A percentile compares a stretch with the other conserved stretches of the same genome.
Conservation (phyloP, 1,140 invertebrate species). For the Drosophila ficusphila region DNA sequence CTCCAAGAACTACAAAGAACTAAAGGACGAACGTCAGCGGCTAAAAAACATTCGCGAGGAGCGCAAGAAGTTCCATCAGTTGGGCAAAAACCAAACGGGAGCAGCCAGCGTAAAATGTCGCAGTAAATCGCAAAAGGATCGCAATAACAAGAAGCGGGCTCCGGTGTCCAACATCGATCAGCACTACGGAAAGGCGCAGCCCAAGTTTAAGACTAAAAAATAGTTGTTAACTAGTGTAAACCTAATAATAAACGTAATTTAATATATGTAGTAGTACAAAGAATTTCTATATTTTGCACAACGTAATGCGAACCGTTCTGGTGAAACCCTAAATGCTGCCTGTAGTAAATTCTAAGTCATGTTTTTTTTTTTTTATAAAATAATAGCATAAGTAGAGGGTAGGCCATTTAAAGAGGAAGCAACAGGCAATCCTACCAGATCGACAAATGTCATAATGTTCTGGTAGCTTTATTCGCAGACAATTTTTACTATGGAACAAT, state of each 20-base stretch:
- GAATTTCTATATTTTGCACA: no score
- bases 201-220: constrained; percentile 75
- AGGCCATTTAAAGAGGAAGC: no score
- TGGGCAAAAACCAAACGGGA: constrained; percentile 85
- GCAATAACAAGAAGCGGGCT: constrained; percentile 78
- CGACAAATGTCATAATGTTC: no score
- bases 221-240: constrained; percentile 19
- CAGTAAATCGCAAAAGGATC: constrained; percentile 80
- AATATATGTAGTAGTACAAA: not conserved
- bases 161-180: constrained; percentile 73
- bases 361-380: no score
- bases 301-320: no score
- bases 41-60: constrained; percentile 77
- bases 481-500: no score
- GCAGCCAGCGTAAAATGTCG: constrained; percentile 84
- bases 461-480: no score
- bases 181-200: constrained; percentile 76
- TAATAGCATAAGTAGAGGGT: no score
- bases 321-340: no score
- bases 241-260: constrained; percentile 1
- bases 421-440: no score
- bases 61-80: constrained; percentile 84
- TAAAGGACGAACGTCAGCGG: constrained; percentile 83
- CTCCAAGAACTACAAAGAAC: constrained; percentile 86
- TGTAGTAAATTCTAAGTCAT: no score